phyloP scores from a whole-genome alignment of 2,113 vertebrate genomes.

The Herpetotheres cachinnans region DNA sequence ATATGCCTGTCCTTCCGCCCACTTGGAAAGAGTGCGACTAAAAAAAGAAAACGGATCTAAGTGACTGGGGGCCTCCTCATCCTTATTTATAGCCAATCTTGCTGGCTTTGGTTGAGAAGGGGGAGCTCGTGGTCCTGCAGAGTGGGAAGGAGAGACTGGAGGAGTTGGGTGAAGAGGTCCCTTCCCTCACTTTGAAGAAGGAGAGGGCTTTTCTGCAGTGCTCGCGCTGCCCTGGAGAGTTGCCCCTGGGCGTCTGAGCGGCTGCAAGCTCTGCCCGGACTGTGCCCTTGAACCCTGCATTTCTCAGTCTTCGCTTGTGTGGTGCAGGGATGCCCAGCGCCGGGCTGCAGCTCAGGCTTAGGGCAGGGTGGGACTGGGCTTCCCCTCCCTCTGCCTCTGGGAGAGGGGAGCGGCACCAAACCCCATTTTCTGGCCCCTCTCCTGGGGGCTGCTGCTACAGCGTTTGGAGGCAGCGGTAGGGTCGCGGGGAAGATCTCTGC shows the following conservation, averaged over 20 bases:
- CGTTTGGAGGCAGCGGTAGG: neutral
- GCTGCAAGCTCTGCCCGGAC: neutral
- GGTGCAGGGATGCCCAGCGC: neutral
- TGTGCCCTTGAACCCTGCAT: rapidly evolving
- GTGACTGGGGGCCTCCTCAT: slow-evolving; percentile 48
- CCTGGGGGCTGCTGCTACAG: neutral
- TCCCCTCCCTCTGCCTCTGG: neutral
- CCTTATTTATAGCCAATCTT: neutral
- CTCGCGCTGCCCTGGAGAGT: neutral
- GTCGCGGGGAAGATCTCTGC: neutral
- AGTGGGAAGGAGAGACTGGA: neutral
- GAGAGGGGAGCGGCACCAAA: too few relatives aligned
- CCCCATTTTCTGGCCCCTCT: neutral
- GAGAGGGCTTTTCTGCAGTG: rapidly evolving
- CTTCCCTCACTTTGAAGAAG: neutral
- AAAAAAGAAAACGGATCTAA: slow-evolving; percentile 28
- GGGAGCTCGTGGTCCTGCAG: neutral
- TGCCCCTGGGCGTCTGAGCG: neutral
- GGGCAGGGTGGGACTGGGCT: neutral
- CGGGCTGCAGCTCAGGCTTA: neutral
- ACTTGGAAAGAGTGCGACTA: slow-evolving; percentile 12
- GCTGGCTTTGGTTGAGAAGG: neutral
- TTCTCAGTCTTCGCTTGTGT: rapidly evolving
- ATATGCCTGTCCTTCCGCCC: slow-evolving; percentile 22
- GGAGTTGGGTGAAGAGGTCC: neutral